Base-by-base conservation (phyloP, 1,140 invertebrate genomes). In the Tachypleus tridentatus region DNA sequence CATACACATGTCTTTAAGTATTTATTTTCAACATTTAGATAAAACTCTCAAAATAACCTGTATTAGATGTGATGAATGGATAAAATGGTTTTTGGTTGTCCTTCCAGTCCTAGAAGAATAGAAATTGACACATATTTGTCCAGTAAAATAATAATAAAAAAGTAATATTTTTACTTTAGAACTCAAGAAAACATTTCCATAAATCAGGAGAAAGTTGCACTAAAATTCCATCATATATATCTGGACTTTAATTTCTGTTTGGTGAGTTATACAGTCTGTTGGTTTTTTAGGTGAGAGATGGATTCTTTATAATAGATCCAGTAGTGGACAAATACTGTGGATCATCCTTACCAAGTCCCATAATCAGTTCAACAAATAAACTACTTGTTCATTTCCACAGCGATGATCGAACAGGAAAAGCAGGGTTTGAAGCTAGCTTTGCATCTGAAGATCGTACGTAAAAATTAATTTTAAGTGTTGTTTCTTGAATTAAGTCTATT, bases 301-400 rank as follows among this genome's bases (percentile, higher is more conserved):
- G 88, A 4, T 70, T 77, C 6, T 82, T 84, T 61, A 80, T 80
- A 11, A 81, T 79, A 65, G 79, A 82, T 58, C 78, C 84, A 58
- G 60, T 82, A 9, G 83, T 91, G 8, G 83, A 82, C 1, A 78
- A 71, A 61, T 85, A 84, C 68, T 91, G 88, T 73, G 86, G 86
- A 1, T 79, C 80, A 56, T 74, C 68, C n/a, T 61, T 77, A n/a
- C 86, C 84, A 4, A 70, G 74, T 49, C 67, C 76, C 7, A 62
- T 87, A 8, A 67, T 72, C 3, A 82, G 84, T 1, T 80, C 85
- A 0, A 69, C 73, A 4, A 83, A 85, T 70, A 70, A 76, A 4
- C 71, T 87, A 57, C 84, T 81, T 74, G 72, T 90, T 58, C 78
- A 80, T 71, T 82, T 89, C 50, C 78, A 80, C 10, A 84, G 83